Evolutionary conservation across 2,113 vertebrate species (phyloP).

Genomic region (Leptobrachium ailaonicum): DNA sequence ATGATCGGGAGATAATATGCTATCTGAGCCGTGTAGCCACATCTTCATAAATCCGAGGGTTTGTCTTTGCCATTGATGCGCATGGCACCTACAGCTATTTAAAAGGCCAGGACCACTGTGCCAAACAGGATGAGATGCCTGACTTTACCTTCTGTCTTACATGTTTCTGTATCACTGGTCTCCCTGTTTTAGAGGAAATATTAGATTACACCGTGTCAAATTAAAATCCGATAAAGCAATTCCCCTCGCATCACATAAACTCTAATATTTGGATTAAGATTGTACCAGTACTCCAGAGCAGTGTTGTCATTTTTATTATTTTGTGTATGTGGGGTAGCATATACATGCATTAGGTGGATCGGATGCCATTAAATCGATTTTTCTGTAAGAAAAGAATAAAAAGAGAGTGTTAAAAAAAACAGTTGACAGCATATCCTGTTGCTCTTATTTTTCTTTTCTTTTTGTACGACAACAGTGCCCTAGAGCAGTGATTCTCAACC

Average conservation of each 20-base stretch:
- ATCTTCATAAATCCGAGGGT: background rate
- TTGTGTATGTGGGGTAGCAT: no score
- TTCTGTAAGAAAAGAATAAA: no score
- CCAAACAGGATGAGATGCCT: conserved; percentile 64
- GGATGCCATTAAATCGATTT: no score
- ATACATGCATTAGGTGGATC: no score
- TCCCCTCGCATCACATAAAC: conserved; percentile 6
- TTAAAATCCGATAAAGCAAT: conserved; percentile 19
- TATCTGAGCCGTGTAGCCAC: background rate
- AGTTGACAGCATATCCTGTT: no score
- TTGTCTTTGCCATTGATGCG: background rate
- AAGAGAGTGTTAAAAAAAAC: no score
- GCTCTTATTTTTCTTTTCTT: no score
- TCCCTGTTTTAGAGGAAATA: conserved; percentile 61
- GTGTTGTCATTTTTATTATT: no score
- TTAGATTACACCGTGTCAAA: conserved; percentile 79
- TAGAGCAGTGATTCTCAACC: no score
- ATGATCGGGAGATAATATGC: background rate
- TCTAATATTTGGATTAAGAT: conserved; percentile 5
- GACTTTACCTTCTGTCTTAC: conserved; percentile 70
- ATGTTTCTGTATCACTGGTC: conserved; percentile 66
- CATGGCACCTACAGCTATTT: conserved; percentile 57
- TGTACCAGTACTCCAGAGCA: no score
- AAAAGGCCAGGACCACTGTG: conserved; percentile 85
- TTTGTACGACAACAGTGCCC: no score